These are phyloP conservation scores for Pomatorhinus ruficollis DNA, from an alignment of 2,113 vertebrate genomes.

Conservation along the genomic window DNA sequence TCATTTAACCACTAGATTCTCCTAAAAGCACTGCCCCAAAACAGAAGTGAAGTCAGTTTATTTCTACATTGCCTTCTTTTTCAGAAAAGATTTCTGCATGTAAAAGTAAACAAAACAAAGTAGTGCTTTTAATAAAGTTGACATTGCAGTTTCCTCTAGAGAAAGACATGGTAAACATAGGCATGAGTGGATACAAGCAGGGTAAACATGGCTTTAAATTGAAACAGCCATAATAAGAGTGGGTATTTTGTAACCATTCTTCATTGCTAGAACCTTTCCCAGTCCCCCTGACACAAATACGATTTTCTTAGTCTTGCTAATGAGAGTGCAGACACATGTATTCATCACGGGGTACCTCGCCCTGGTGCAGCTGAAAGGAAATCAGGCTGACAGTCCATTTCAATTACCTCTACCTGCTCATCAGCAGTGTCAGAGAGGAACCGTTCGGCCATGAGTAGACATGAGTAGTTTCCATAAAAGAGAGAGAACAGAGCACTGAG, in stretches of 20 bases:
- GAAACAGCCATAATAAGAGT: background rate
- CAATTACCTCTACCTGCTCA: background rate
- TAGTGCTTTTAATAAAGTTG: background rate
- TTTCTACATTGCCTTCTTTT: background rate
- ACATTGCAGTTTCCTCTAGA: background rate
- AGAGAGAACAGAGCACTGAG: background rate
- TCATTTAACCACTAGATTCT: background rate
- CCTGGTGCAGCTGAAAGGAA: background rate
- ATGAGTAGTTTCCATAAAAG: background rate
- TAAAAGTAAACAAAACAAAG: background rate
- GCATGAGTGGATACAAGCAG: background rate
- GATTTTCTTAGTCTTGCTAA: background rate
- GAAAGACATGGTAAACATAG: background rate
- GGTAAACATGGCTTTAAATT: background rate
- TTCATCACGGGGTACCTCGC: background rate
- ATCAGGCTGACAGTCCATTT: background rate
- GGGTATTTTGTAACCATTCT: background rate
- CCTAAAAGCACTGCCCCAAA: background rate
- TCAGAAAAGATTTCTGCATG: background rate
- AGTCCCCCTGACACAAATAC: rapidly evolving
- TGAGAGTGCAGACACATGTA: background rate
- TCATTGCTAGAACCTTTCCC: background rate
- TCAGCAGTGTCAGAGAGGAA: background rate
- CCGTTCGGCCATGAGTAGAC: background rate
- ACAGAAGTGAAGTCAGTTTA: background rate